A percentile compares a stretch with the other conserved stretches of the same genome.
These are phyloP conservation scores for Nephrocerus scutellatus DNA, from an alignment of 2,888 invertebrate species.

Conservation along the genomic window DNA sequence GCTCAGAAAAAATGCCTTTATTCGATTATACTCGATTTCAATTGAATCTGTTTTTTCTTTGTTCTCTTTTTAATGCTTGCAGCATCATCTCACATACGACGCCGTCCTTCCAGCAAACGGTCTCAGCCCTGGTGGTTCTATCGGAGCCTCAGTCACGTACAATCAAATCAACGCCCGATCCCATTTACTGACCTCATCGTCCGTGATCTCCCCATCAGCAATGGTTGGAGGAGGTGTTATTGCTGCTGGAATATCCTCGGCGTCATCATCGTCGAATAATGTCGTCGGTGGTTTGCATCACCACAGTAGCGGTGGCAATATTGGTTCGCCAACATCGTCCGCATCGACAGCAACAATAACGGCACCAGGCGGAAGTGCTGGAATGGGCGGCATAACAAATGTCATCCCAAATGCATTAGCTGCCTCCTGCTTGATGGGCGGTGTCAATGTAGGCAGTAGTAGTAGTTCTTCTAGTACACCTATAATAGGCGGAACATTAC, in stretches of 20 bases:
- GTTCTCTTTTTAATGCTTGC: constrained; percentile 3
- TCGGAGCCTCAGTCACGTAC: constrained; percentile 38
- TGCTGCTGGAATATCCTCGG: constrained; percentile 30
- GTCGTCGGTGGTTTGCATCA: constrained; percentile 21
- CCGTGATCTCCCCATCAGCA: constrained; percentile 31
- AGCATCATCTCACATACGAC: constrained; percentile 10
- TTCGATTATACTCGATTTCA: constrained; percentile 9
- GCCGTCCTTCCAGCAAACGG: constrained; percentile 16
- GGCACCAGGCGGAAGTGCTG: too few species aligned
- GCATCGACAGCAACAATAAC: constrained; percentile 38
- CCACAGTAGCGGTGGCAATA: constrained; percentile 26
- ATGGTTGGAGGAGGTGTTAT: constrained; percentile 28
- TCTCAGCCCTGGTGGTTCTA: constrained; percentile 17
- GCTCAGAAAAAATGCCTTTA: too few species aligned
- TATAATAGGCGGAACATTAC: constrained; percentile 33
- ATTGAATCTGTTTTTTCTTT: constrained; percentile 11
- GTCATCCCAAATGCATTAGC: constrained; percentile 28
- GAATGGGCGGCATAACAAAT: constrained; percentile 21
- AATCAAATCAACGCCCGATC: constrained; percentile 45
- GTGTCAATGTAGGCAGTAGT: constrained; percentile 12
- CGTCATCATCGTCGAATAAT: constrained; percentile 28
- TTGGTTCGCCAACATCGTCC: constrained; percentile 41
- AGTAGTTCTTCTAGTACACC: constrained; percentile 21
- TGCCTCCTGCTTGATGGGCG: constrained; percentile 18
- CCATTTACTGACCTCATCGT: constrained; percentile 38